A percentile compares a stretch with the other conserved stretches of the same genome.
Evolutionary conservation across 2,113 vertebrate genomes (phyloP).

Genomic region (Oryzias woworae): DNA sequence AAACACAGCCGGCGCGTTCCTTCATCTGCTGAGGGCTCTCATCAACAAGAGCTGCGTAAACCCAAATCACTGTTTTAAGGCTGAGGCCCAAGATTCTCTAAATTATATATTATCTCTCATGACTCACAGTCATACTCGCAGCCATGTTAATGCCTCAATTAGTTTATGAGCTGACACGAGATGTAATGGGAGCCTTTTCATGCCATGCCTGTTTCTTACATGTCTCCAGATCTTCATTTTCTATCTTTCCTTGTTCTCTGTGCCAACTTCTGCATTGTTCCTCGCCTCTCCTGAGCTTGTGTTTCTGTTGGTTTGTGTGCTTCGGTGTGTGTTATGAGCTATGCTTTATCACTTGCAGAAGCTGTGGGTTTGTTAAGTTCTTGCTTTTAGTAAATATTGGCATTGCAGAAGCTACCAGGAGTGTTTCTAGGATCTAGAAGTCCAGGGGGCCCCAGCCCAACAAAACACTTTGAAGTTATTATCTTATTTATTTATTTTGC

Average conservation of each 20-base stretch:
- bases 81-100: conserved; percentile 48
- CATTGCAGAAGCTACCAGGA: conserved; percentile 35
- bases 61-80: conserved; percentile 46
- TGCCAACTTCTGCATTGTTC: conserved; percentile 34
- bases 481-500: no score
- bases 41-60: conserved; percentile 58
- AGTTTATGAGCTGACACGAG: conserved; percentile 61
- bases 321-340: conserved; percentile 5
- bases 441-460: no score
- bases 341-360: conserved; percentile 24
- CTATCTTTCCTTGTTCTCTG: conserved; percentile 37
- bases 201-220: conserved; percentile 54
- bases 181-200: conserved; percentile 56
- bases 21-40: conserved; percentile 54
- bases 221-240: conserved; percentile 48
- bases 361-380: conserved; percentile 24
- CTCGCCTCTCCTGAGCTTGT: conserved; percentile 8
- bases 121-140: conserved; percentile 58
- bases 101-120: conserved; percentile 63
- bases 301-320: conserved; percentile 11
- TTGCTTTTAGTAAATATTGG: conserved; percentile 16
- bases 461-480: no score
- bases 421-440: no score
- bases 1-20: conserved; percentile 29
- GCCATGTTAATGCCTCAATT: conserved; percentile 68